A percentile compares a stretch with the other conserved stretches of the same genome.
Conservation (phyloP, 2,797 vertebrate genomes). For the Lepilemur septentrionalis region DNA sequence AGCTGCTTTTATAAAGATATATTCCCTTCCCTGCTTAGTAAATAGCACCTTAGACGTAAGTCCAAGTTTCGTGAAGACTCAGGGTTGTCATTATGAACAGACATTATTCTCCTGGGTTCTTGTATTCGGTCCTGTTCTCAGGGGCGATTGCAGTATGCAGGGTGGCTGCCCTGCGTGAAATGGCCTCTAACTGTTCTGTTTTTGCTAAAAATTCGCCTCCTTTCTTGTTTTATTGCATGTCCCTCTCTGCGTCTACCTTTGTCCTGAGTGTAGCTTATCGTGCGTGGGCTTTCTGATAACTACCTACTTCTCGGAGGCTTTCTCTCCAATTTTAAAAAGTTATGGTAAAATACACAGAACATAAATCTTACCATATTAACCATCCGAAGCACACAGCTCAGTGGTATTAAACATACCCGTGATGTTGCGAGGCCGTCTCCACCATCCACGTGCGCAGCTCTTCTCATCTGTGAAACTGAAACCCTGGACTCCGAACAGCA, state of each 20-base stretch:
- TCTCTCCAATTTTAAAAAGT: background rate
- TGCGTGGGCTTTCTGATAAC: background rate
- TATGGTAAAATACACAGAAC: background rate
- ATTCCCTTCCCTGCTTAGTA: background rate
- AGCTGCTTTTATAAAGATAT: background rate
- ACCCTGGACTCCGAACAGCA: background rate
- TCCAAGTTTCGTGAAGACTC: background rate
- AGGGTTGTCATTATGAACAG: background rate
- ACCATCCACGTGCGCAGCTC: background rate
- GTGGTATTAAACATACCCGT: background rate
- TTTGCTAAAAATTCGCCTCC: background rate
- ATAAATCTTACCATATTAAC: background rate
- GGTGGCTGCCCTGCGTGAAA: background rate
- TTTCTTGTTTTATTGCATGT: background rate
- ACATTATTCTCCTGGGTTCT: background rate
- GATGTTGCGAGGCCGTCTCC: background rate
- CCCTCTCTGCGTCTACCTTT: background rate
- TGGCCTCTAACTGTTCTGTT: background rate
- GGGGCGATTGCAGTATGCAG: accelerated
- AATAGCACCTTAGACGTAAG: background rate
- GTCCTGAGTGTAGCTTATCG: background rate
- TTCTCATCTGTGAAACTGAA: background rate
- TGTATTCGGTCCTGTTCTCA: background rate
- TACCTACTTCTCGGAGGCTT: background rate
- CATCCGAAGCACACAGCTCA: background rate